A percentile compares a stretch with the other conserved stretches of the same genome.
Conservation (phyloP, 2,113 vertebrate genomes). For the Nothoprocta perdicaria region DNA sequence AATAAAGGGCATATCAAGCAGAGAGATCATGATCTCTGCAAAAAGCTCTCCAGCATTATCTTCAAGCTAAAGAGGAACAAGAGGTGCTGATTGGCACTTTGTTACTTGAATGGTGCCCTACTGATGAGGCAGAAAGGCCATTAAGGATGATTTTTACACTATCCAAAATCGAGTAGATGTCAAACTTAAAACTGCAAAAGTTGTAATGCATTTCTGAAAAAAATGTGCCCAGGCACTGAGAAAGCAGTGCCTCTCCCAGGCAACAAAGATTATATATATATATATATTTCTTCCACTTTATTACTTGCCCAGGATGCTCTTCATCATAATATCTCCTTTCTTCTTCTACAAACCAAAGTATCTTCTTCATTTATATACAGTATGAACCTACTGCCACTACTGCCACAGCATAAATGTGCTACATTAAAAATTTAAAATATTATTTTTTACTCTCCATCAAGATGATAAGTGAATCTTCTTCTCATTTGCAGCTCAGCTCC, state of each 20-base stretch:
- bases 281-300: conserved; percentile 42
- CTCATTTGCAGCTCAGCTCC: conserved; percentile 27
- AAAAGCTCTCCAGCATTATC: conserved; percentile 64
- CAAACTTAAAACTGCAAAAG: conserved; percentile 65
- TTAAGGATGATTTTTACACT: conserved; percentile 69
- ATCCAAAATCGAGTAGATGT: conserved; percentile 62
- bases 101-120: conserved; percentile 61
- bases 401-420: conserved; percentile 69
- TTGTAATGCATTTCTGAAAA: conserved; percentile 44
- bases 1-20: conserved; percentile 66
- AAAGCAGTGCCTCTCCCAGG: conserved; percentile 58
- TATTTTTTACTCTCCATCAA: conserved; percentile 73
- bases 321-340: conserved; percentile 60
- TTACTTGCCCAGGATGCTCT: conserved; percentile 12
- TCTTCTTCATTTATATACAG: conserved; percentile 68
- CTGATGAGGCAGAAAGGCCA: conserved; percentile 72
- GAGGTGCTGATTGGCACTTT: conserved; percentile 74
- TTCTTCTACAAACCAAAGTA: conserved; percentile 54
- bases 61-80: conserved; percentile 71
- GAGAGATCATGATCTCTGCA: conserved; percentile 64
- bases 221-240: background rate
- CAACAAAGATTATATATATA: background rate
- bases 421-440: conserved; percentile 83
- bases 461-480: conserved; percentile 73
- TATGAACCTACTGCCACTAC: conserved; percentile 25